phyloP scores from a whole-genome alignment of 2,797 vertebrate genomes.

The Lycodopsis pacificus region DNA sequence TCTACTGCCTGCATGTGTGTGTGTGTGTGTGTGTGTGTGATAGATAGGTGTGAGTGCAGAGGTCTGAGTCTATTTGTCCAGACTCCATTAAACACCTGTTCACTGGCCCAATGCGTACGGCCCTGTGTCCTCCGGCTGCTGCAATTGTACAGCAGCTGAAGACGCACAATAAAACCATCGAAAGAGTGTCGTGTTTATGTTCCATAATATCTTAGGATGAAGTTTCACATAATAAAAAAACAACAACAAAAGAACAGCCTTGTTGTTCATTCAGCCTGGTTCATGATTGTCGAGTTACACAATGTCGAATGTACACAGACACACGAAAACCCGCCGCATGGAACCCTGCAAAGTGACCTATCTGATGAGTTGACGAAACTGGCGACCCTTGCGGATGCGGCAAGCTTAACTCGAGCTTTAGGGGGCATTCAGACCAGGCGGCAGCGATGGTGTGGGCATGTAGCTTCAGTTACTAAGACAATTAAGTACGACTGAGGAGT shows the following conservation, averaged over 20 bases:
- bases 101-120: conserved; percentile 54
- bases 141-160: conserved; percentile 5
- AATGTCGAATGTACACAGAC: no score
- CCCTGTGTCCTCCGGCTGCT: conserved; percentile 62
- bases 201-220: neutral
- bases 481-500: neutral
- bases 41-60: conserved; percentile 59
- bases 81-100: conserved; percentile 83
- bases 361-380: neutral
- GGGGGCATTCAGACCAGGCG: neutral
- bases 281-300: neutral
- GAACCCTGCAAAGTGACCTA: no score
- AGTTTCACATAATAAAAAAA: neutral
- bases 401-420: neutral
- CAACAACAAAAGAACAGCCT: neutral
- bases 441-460: neutral
- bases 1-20: conserved; percentile 28
- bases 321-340: neutral
- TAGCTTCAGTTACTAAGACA: neutral
- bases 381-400: neutral
- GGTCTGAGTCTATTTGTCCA: conserved; percentile 72
- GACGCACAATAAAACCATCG: conserved; percentile 17
- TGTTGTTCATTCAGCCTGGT: neutral
- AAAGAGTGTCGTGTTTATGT: neutral
- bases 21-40: conserved; percentile 46